phyloP scores from a whole-genome alignment of 30 jellyfish, hydroid and myxozoan species.

The Nemopilema nomurai region DNA sequence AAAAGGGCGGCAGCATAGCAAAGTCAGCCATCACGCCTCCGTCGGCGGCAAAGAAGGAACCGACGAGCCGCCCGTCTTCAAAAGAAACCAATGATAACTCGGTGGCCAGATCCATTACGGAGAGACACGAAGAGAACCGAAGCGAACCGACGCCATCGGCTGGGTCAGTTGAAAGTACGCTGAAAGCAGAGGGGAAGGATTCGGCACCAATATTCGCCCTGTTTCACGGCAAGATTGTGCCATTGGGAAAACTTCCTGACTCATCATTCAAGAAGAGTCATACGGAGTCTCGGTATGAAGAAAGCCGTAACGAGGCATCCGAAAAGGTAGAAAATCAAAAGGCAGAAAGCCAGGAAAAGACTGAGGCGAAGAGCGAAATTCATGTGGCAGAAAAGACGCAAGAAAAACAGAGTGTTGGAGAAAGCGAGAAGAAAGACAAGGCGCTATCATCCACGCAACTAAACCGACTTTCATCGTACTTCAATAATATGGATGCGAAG shows the following conservation, averaged over 20 bases:
- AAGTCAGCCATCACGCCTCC: conserved; percentile 48
- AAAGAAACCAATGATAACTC: background rate
- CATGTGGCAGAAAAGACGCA: conserved; percentile 9
- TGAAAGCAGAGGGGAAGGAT: conserved; percentile 68
- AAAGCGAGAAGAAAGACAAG: conserved; percentile 18
- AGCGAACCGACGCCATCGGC: conserved; percentile 66
- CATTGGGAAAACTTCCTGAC: conserved; percentile 88
- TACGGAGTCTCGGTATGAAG: conserved; percentile 49
- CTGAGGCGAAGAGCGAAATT: conserved; percentile 22
- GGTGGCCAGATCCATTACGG: conserved; percentile 34
- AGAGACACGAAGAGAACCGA: conserved; percentile 11
- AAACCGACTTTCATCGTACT: conserved; percentile 47
- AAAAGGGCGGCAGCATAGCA: conserved; percentile 37
- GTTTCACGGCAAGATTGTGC: conserved; percentile 91
- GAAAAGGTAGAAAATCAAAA: conserved; percentile 7
- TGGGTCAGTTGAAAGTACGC: conserved; percentile 37
- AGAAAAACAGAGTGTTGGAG: background rate
- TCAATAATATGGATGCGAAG: conserved; percentile 52
- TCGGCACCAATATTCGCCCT: conserved; percentile 93
- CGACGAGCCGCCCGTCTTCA: conserved; percentile 12
- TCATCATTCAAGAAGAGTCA: conserved; percentile 86
- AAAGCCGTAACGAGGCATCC: conserved; percentile 6
- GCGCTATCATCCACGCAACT: conserved; percentile 40
- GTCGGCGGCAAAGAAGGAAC: conserved; percentile 1
- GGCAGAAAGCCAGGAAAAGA: conserved; percentile 1